Percentiles rank a stretch among this genome's conserved stretches.
These are phyloP conservation scores for Calyptommatus sinebrachiatus DNA, from an alignment of 2,113 vertebrate genomes.

Conservation along the genomic window DNA sequence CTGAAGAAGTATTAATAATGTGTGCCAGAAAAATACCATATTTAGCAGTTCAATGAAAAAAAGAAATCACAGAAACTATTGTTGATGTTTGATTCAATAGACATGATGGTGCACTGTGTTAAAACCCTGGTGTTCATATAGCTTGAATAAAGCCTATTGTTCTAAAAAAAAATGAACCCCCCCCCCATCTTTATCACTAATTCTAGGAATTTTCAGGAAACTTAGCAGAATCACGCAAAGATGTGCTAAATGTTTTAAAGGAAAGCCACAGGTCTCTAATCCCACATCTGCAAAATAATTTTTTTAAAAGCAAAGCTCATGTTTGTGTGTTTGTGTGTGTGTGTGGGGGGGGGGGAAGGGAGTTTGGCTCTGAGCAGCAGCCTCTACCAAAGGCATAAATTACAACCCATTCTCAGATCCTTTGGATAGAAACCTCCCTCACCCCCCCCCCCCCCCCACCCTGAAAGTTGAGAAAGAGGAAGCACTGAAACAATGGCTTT, in stretches of 20 bases:
- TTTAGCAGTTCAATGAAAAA: too few relatives aligned
- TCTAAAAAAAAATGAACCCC: background rate
- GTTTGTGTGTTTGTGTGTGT: background rate
- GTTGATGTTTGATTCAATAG: too few relatives aligned
- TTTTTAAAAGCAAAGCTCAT: conserved; percentile 16
- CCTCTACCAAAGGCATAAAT: conserved; percentile 16
- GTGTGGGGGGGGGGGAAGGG: background rate
- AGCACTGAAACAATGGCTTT: conserved; percentile 34
- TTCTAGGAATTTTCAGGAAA: background rate
- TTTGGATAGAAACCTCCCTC: background rate
- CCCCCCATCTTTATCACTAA: background rate
- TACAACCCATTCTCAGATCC: rapidly evolving
- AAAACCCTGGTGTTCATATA: too few relatives aligned
- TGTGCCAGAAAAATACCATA: too few relatives aligned
- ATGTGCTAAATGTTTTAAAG: too few relatives aligned
- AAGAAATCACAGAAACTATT: too few relatives aligned
- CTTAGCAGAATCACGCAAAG: background rate
- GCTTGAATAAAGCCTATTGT: too few relatives aligned
- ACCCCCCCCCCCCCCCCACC: background rate
- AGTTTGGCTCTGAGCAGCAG: background rate
- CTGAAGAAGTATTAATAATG: too few relatives aligned
- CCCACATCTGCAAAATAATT: background rate
- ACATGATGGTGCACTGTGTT: too few relatives aligned
- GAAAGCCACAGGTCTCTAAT: background rate
- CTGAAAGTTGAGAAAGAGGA: background rate